Percentiles rank a stretch among this genome's conserved stretches.
These are phyloP conservation scores for Tangara arthus DNA, from an alignment of 2,797 vertebrate species.

Conservation along the genomic window DNA sequence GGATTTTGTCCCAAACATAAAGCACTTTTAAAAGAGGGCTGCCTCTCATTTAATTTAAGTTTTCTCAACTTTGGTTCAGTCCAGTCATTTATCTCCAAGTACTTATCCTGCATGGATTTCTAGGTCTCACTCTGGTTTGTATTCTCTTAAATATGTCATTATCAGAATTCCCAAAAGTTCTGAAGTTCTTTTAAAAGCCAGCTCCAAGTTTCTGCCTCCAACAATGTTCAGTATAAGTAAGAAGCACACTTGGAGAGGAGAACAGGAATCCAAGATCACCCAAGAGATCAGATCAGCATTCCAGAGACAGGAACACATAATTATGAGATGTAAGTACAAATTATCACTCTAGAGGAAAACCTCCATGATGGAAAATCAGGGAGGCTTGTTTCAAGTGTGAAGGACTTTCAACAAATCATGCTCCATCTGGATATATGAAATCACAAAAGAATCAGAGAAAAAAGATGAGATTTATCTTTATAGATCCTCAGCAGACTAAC, in stretches of 20 bases:
- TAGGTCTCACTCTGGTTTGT: not conserved
- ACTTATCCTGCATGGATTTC: not conserved
- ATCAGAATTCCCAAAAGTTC: not conserved
- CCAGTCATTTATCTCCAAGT: not conserved
- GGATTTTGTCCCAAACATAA: not conserved
- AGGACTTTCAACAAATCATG: not conserved
- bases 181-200: not conserved
- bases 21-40: not conserved
- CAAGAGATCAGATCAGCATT: not conserved
- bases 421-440: not conserved
- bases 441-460: not conserved
- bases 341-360: not conserved
- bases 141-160: not conserved
- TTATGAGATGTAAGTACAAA: not conserved
- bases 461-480: not conserved
- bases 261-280: not conserved
- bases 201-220: not conserved
- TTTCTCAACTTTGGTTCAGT: not conserved
- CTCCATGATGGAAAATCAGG: not conserved
- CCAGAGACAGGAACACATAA: not conserved
- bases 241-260: not conserved
- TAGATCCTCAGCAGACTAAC: slow-evolving; percentile 35
- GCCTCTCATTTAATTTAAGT: not conserved
- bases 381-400: not conserved
- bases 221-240: not conserved